Conservation (phyloP, 2,888 invertebrate genomes). For the Eilema sororculum region DNA sequence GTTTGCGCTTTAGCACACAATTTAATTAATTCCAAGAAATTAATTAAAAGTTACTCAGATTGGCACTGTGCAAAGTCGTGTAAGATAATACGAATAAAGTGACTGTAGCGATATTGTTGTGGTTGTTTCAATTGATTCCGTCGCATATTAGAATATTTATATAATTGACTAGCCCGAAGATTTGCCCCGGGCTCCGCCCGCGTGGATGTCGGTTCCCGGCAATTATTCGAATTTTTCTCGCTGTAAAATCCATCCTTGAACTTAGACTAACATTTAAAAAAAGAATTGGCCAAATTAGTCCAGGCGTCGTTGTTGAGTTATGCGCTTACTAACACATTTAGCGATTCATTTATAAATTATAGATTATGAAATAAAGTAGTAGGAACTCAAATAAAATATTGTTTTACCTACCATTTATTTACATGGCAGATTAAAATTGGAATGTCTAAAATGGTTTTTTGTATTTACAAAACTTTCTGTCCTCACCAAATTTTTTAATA, state of each 20-base stretch:
- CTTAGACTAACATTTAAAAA: too few relatives aligned
- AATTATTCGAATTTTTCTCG: too few relatives aligned
- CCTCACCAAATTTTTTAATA: not conserved
- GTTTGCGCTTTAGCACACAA: slow-evolving; percentile 35
- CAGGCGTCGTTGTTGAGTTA: too few relatives aligned
- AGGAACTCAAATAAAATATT: not conserved
- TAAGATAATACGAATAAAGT: slow-evolving; percentile 39
- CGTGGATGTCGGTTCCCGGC: too few relatives aligned
- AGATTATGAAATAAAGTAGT: not conserved
- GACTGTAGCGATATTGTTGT: slow-evolving; percentile 6
- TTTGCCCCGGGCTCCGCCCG: too few relatives aligned
- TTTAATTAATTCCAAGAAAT: slow-evolving; percentile 58
- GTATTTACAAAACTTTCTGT: not conserved
- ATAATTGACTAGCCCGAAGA: too few relatives aligned
- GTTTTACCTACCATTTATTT: not conserved
- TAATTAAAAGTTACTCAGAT: slow-evolving; percentile 59
- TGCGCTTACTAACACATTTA: too few relatives aligned
- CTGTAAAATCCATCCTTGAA: too few relatives aligned
- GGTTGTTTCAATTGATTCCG: slow-evolving; percentile 29
- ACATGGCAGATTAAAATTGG: not conserved
- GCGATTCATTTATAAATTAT: too few relatives aligned
- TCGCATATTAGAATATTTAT: not conserved
- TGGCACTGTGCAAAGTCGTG: slow-evolving; percentile 26
- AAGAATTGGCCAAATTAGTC: too few relatives aligned
- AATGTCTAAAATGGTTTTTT: not conserved